phyloP scores from a whole-genome alignment of 1,140 invertebrate genomes.

The Megalopta genalis region DNA sequence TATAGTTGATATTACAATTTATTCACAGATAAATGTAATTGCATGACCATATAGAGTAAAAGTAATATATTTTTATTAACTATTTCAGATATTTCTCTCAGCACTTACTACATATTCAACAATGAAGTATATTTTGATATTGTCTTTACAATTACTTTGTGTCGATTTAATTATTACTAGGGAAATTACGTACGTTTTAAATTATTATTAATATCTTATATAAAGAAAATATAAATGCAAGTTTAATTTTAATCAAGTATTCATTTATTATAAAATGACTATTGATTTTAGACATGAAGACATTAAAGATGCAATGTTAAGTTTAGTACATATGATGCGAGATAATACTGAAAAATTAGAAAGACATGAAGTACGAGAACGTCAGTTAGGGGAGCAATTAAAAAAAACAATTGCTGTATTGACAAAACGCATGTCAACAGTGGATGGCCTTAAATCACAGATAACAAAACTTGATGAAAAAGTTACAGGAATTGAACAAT shows the following conservation, averaged over 20 bases:
- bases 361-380: slow-evolving; percentile 90
- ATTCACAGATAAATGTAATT: slow-evolving; percentile 5
- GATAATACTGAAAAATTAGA: slow-evolving; percentile 90
- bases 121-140: slow-evolving; percentile 57
- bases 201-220: not conserved
- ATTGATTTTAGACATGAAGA: slow-evolving; percentile 86
- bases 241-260: slow-evolving; percentile 5
- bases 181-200: slow-evolving; percentile 69
- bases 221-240: not conserved
- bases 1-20: slow-evolving; percentile 1
- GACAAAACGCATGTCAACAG: slow-evolving; percentile 86
- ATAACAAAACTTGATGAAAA: slow-evolving; percentile 85
- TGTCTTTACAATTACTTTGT: slow-evolving; percentile 52
- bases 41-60: slow-evolving; percentile 12
- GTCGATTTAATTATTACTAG: slow-evolving; percentile 43
- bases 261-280: slow-evolving; percentile 3
- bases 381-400: slow-evolving; percentile 87
- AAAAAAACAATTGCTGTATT: slow-evolving; percentile 86
- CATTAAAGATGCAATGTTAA: slow-evolving; percentile 89
- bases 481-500: slow-evolving; percentile 84
- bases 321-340: slow-evolving; percentile 89
- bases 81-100: slow-evolving; percentile 35
- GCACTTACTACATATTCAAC: slow-evolving; percentile 24
- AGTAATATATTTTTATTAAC: slow-evolving; percentile 14
- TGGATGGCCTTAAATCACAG: slow-evolving; percentile 85